Percentiles rank a stretch among this genome's conserved stretches.
These are phyloP conservation scores for Kradibia gibbosae DNA, from an alignment of 1,140 invertebrate species.

Conservation along the genomic window DNA sequence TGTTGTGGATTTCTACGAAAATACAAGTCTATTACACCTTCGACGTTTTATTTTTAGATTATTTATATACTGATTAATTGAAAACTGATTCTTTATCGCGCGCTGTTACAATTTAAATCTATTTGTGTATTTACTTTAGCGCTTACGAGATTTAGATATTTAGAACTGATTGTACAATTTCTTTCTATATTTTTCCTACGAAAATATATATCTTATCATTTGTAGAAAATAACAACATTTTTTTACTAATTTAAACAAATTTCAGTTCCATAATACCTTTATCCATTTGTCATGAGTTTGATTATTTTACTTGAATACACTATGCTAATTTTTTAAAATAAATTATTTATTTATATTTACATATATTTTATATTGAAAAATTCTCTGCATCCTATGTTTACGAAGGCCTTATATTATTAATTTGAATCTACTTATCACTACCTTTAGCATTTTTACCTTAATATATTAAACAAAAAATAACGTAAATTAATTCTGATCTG, in stretches of 20 bases:
- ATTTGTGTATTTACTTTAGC: slow-evolving; percentile 26
- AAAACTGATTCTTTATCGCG: slow-evolving; percentile 39
- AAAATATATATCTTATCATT: slow-evolving; percentile 58
- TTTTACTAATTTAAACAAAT: neutral
- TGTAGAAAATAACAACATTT: slow-evolving; percentile 52
- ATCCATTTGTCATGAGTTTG: no score
- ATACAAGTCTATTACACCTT: slow-evolving; percentile 47
- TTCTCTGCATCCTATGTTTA: no score
- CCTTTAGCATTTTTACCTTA: no score
- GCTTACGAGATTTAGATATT: slow-evolving; percentile 57
- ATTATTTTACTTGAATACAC: no score
- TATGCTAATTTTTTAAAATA: no score
- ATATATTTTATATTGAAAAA: no score
- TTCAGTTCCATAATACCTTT: no score
- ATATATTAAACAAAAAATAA: no score
- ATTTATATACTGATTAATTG: slow-evolving; percentile 60
- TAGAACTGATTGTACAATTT: slow-evolving; percentile 63
- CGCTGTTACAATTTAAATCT: slow-evolving; percentile 17
- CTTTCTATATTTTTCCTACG: slow-evolving; percentile 58
- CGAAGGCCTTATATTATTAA: no score
- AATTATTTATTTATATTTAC: no score
- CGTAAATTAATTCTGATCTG: no score
- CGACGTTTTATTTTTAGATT: slow-evolving; percentile 55
- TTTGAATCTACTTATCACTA: no score
- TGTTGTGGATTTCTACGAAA: neutral